Percentiles rank a stretch among this genome's conserved stretches.
Evolutionary conservation across 2,797 vertebrate genomes (phyloP).

Genomic region (Somateria mollissima): DNA sequence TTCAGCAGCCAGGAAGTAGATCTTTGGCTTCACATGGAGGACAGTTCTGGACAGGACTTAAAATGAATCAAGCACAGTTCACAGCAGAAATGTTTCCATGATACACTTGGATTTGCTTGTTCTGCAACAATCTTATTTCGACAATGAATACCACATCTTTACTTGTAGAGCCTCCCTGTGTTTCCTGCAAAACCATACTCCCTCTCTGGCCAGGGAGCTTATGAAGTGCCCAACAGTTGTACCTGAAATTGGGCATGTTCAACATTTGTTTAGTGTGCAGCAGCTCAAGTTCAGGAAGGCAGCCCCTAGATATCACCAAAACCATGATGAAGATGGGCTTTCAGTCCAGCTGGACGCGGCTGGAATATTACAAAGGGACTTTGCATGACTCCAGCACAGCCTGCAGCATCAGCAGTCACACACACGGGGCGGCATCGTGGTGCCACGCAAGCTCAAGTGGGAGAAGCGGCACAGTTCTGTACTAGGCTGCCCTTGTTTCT

Average conservation of each 20-base stretch:
- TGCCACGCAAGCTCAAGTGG: background rate
- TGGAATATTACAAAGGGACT: background rate
- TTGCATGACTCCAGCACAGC: rapidly evolving
- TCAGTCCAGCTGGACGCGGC: background rate
- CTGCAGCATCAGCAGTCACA: background rate
- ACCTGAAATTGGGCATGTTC: background rate
- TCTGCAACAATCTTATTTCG: background rate
- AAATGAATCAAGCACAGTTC: background rate
- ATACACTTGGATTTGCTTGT: background rate
- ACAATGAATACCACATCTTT: background rate
- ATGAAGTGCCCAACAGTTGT: background rate
- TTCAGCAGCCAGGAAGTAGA: background rate
- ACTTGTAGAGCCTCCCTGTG: background rate
- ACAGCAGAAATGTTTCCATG: background rate
- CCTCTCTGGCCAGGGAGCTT: background rate
- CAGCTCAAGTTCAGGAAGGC: background rate
- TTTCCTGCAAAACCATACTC: background rate
- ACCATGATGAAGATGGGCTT: background rate
- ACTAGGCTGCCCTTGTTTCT: background rate
- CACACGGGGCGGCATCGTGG: rapidly evolving
- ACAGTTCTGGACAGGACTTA: background rate
- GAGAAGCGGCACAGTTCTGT: background rate
- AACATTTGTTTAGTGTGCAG: background rate
- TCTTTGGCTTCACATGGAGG: background rate
- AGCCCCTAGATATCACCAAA: background rate